A percentile compares a stretch with the other conserved stretches of the same genome.
phyloP scores from a whole-genome alignment of 1,140 invertebrate genomes.

The Leptinotarsa texana region DNA sequence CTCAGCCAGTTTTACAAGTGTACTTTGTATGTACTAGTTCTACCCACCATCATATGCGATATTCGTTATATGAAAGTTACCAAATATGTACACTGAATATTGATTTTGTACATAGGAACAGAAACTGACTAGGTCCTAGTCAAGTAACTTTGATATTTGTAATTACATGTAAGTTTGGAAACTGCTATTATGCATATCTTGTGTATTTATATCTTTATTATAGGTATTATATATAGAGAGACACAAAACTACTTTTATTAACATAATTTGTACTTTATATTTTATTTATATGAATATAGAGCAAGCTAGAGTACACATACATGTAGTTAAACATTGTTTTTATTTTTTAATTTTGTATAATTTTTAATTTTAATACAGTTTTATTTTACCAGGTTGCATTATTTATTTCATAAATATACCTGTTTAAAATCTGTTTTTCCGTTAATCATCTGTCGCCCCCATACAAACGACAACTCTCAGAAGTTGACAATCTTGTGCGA shows the following conservation, averaged over 20 bases:
- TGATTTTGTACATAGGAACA: constrained; percentile 50
- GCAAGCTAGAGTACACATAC: constrained; percentile 48
- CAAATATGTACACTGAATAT: constrained; percentile 54
- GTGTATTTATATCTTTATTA: constrained; percentile 50
- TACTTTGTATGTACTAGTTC: constrained; percentile 13
- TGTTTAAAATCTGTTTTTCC: too few species aligned
- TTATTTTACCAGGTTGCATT: constrained; percentile 45
- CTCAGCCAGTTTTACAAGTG: constrained; percentile 23
- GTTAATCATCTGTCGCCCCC: too few species aligned
- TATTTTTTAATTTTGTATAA: constrained; percentile 53
- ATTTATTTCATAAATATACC: constrained; percentile 23
- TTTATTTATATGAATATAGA: constrained; percentile 47
- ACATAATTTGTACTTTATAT: constrained; percentile 46
- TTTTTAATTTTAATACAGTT: constrained; percentile 51
- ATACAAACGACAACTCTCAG: too few species aligned
- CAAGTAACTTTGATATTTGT: constrained; percentile 48
- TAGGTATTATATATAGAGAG: constrained; percentile 32
- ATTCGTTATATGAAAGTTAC: constrained; percentile 54
- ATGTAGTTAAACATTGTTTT: constrained; percentile 50
- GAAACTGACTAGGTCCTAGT: constrained; percentile 54
- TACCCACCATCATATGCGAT: constrained; percentile 37
- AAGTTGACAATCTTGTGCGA: too few species aligned
- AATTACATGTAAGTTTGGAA: constrained; percentile 43
- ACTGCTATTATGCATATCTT: constrained; percentile 45
- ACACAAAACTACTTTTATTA: constrained; percentile 39